These are phyloP conservation scores for Cylloceria caligata DNA, from an alignment of 2,888 invertebrate species.

Conservation along the genomic window DNA sequence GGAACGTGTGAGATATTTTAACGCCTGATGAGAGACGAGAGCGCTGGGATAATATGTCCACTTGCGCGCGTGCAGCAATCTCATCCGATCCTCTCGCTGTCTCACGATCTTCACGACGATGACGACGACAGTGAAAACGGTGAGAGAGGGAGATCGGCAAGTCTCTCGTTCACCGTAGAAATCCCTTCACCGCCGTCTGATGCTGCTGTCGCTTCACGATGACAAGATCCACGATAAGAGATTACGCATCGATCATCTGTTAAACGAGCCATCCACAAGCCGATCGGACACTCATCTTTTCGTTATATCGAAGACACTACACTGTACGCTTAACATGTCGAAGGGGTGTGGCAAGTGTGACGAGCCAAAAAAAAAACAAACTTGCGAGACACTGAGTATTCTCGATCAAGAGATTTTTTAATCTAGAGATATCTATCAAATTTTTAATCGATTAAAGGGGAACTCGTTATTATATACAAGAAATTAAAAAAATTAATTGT, in stretches of 20 bases:
- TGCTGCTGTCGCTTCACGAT: conserved; percentile 62
- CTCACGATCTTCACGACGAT: conserved; percentile 67
- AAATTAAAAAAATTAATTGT: neutral
- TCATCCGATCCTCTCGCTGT: conserved; percentile 69
- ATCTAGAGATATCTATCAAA: neutral
- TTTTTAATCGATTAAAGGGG: neutral
- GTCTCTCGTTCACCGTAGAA: conserved; percentile 34
- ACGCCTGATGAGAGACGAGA: conserved; percentile 58
- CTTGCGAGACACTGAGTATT: neutral
- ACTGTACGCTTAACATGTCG: conserved; percentile 6
- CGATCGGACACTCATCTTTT: conserved; percentile 25
- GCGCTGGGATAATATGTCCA: conserved; percentile 73
- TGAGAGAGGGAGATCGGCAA: conserved; percentile 23
- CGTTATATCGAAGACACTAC: conserved; percentile 13
- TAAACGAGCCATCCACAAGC: conserved; percentile 73
- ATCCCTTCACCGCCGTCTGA: conserved; percentile 19
- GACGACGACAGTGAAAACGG: conserved; percentile 39
- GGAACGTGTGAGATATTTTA: conserved; percentile 72
- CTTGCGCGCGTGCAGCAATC: conserved; percentile 75
- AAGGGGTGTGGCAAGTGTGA: conserved; percentile 7
- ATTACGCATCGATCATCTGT: conserved; percentile 76
- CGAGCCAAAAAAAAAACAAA: conserved; percentile 21
- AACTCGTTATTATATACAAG: neutral
- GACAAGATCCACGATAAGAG: conserved; percentile 77
- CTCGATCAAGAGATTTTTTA: conserved; percentile 12